Percentiles rank a stretch among this genome's conserved stretches.
Conservation (phyloP, 2,113 vertebrate genomes). For the Eclectus roratus region DNA sequence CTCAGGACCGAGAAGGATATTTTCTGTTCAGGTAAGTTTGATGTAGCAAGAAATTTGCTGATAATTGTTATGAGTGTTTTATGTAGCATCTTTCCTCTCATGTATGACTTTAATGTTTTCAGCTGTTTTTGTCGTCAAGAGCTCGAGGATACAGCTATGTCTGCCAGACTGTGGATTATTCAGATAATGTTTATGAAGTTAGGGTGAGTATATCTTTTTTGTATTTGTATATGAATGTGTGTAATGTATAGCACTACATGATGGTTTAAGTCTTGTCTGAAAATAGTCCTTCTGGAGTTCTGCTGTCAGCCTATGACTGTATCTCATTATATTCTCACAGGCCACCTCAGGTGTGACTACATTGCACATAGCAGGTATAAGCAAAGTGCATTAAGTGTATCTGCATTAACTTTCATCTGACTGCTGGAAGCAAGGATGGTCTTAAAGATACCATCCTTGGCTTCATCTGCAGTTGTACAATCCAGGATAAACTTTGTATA, state of each 20-base stretch:
- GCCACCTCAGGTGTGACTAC: neutral
- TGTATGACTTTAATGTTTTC: slow-evolving; percentile 43
- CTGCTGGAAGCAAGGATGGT: neutral
- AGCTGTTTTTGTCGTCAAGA: slow-evolving; percentile 93
- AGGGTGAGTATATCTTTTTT: slow-evolving; percentile 84
- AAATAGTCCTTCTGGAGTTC: neutral
- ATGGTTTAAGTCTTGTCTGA: neutral
- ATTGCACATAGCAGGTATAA: neutral
- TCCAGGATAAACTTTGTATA: neutral
- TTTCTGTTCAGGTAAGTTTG: neutral
- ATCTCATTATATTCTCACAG: neutral
- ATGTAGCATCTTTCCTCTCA: slow-evolving; percentile 25
- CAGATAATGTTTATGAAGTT: slow-evolving; percentile 96
- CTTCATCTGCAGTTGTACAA: neutral
- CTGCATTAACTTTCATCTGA: neutral
- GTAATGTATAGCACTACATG: neutral
- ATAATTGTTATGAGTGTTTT: neutral
- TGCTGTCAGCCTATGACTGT: neutral
- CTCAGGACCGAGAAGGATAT: neutral
- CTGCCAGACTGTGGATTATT: slow-evolving; percentile 95
- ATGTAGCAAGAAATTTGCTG: neutral
- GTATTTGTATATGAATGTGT: neutral
- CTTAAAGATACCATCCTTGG: slow-evolving; percentile 1
- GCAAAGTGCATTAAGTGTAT: neutral
- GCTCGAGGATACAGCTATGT: slow-evolving; percentile 96